These are phyloP conservation scores for Bubalus kerabau DNA, from an alignment of 2,113 vertebrate species.

Conservation along the genomic window DNA sequence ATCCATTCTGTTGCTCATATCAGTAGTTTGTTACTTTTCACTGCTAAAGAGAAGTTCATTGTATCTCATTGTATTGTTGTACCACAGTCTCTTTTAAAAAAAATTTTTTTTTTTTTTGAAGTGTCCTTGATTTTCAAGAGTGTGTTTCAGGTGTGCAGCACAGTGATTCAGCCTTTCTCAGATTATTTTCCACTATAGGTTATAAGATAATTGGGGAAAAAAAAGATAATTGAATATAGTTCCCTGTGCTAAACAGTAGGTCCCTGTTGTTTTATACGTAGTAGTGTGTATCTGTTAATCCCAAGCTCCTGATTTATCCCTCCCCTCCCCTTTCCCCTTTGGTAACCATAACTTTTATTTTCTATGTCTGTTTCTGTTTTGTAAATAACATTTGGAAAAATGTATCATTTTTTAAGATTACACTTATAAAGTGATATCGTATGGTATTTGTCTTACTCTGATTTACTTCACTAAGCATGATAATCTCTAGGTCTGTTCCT, in stretches of 20 bases:
- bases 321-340: not conserved
- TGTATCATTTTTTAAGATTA: not conserved
- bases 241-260: not conserved
- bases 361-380: not conserved
- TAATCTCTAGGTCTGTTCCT: not conserved
- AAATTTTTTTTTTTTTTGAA: not conserved
- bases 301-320: not conserved
- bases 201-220: not conserved
- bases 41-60: not conserved
- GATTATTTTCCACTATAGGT: not conserved
- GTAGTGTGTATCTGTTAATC: not conserved
- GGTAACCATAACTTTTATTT: not conserved
- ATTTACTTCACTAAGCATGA: not conserved
- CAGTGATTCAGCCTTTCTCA: not conserved
- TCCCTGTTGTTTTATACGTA: not conserved
- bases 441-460: not conserved
- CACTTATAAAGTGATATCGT: not conserved
- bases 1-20: fast-evolving
- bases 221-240: not conserved
- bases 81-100: no score
- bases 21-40: not conserved
- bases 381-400: not conserved
- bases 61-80: no score
- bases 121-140: not conserved
- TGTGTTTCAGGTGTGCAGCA: not conserved